A percentile compares a stretch with the other conserved stretches of the same genome.
Conservation (phyloP, 2,888 invertebrate genomes). For the Conomelus anceps region DNA sequence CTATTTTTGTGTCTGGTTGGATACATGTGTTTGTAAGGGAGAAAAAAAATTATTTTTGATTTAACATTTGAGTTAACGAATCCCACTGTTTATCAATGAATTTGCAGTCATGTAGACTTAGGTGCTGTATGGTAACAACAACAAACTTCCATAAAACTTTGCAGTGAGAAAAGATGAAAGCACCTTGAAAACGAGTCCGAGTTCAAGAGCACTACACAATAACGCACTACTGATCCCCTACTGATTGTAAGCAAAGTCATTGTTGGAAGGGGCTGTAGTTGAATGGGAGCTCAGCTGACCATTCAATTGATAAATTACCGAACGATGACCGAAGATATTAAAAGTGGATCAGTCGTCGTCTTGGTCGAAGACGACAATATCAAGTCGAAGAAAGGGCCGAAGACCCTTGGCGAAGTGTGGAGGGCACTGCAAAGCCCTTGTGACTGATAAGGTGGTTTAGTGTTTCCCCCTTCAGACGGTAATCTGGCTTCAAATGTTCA, state of each 20-base stretch:
- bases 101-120: too few species aligned
- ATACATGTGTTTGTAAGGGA: too few species aligned
- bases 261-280: neutral
- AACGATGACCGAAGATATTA: neutral
- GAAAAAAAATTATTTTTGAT: too few species aligned
- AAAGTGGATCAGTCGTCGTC: neutral
- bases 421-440: too few species aligned
- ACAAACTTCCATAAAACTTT: too few species aligned
- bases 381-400: neutral
- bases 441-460: neutral
- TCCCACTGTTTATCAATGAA: too few species aligned
- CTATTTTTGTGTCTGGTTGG: too few species aligned
- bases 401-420: neutral
- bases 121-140: neutral
- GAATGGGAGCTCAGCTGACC: neutral
- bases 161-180: too few species aligned
- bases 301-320: neutral
- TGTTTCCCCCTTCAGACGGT: neutral
- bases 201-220: neutral
- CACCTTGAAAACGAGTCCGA: neutral
- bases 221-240: neutral
- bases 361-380: neutral
- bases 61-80: too few species aligned
- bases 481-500: neutral
- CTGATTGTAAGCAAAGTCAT: neutral